Conservation (phyloP, 2,797 vertebrate genomes). For the Adelosebastes latens region DNA sequence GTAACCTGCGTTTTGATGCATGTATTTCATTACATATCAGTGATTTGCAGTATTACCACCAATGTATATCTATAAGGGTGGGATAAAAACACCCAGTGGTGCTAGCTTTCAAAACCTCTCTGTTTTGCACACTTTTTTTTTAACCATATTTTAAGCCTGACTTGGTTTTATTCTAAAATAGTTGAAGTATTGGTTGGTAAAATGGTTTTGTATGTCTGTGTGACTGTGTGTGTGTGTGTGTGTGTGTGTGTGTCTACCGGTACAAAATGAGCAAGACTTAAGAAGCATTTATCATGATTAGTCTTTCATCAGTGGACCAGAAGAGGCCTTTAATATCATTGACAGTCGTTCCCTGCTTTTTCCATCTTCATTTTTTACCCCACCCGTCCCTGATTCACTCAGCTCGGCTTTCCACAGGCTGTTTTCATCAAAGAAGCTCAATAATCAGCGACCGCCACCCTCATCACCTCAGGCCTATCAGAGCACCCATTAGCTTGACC, state of each 20-base stretch:
- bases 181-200: constrained; percentile 16
- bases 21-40: constrained; percentile 52
- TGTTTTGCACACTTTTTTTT: background rate
- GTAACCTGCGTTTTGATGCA: constrained; percentile 43
- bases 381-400: constrained; percentile 23
- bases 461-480: constrained; percentile 35
- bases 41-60: constrained; percentile 35
- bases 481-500: constrained; percentile 60
- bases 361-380: constrained; percentile 66
- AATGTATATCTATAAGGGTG: constrained; percentile 22
- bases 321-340: constrained; percentile 68
- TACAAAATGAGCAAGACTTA: constrained; percentile 50
- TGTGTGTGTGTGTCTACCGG: background rate
- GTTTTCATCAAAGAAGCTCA: constrained; percentile 59
- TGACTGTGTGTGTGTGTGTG: background rate
- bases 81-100: constrained; percentile 18
- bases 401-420: constrained; percentile 35
- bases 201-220: constrained; percentile 14
- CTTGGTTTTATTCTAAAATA: constrained; percentile 27
- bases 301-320: constrained; percentile 70
- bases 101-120: constrained; percentile 25
- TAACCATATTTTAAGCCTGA: constrained; percentile 12
- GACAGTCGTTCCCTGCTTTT: constrained; percentile 61
- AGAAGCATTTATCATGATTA: constrained; percentile 73
- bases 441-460: constrained; percentile 45